A percentile compares a stretch with the other conserved stretches of the same genome.
Evolutionary conservation across 2,797 vertebrate species (phyloP).

Genomic region (Coreius guichenoti): DNA sequence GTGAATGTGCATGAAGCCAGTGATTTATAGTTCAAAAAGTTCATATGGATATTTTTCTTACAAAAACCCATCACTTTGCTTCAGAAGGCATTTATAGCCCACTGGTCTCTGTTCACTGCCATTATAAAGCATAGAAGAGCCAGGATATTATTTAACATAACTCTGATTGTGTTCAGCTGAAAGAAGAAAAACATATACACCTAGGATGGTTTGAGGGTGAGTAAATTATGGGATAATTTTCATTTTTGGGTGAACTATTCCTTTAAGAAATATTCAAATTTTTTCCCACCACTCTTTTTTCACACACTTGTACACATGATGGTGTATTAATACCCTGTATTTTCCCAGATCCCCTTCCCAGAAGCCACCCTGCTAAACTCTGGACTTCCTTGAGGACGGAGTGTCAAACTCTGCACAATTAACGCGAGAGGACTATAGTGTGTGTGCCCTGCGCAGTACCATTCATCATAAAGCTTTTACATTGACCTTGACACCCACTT

Average conservation of each 20-base stretch:
- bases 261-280: neutral
- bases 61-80: too few species aligned
- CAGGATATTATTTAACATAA: too few species aligned
- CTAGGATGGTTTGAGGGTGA: too few species aligned
- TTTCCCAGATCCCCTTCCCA: constrained; percentile 22
- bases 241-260: neutral
- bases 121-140: too few species aligned
- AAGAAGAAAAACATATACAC: too few species aligned
- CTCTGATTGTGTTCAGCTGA: too few species aligned
- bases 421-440: constrained; percentile 84
- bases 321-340: neutral
- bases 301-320: neutral
- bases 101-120: neutral
- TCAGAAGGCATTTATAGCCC: neutral
- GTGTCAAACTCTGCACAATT: constrained; percentile 79
- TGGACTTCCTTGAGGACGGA: constrained; percentile 40
- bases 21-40: too few species aligned
- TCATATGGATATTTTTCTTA: too few species aligned
- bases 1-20: too few species aligned
- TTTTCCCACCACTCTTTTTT: neutral
- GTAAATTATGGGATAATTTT: too few species aligned
- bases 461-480: constrained; percentile 91
- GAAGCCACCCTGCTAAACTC: constrained; percentile 7
- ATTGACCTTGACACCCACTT: constrained; percentile 97
- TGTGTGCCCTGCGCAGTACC: constrained; percentile 83